Percentiles rank a stretch among this genome's conserved stretches.
phyloP scores from a whole-genome alignment of 2,888 invertebrate genomes.

The Glaucopsyche alexis region DNA sequence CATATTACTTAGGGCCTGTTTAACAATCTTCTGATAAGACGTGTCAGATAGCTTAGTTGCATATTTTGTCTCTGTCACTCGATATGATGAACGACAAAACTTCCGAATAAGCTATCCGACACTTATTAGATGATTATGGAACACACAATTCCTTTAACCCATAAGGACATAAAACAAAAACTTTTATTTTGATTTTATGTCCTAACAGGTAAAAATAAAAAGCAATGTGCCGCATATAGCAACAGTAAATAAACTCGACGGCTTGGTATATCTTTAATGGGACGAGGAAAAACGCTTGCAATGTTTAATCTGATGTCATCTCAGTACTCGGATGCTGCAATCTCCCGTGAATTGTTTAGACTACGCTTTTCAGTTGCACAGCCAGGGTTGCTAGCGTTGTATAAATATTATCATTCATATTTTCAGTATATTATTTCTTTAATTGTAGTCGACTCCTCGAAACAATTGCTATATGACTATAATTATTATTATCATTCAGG shows the following conservation, averaged over 20 bases:
- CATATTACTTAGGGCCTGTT: no score
- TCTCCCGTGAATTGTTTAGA: constrained; percentile 63
- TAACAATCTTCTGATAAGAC: no score
- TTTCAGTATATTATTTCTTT: no score
- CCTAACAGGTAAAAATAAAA: constrained; percentile 5
- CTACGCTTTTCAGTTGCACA: constrained; percentile 39
- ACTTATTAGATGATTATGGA: no score
- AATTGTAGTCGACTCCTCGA: not conserved
- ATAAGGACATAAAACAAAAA: not conserved
- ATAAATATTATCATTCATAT: not conserved
- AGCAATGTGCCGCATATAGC: constrained; percentile 18
- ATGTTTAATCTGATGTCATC: constrained; percentile 71
- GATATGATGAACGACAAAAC: no score
- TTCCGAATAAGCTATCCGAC: no score
- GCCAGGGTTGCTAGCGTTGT: not conserved
- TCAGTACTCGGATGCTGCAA: constrained; percentile 52
- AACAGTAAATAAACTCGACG: constrained; percentile 38
- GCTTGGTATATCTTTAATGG: constrained; percentile 50
- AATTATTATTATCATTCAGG: not conserved
- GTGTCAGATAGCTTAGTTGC: no score
- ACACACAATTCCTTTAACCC: no score
- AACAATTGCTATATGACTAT: not conserved
- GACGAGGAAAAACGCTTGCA: constrained; percentile 64
- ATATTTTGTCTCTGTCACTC: no score
- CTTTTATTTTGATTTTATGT: no score